Evolutionary conservation across 1,140 invertebrate genomes (phyloP), one percentile per base, ranked within the genome.

Genomic region (Drosophila navojoa): DNA sequence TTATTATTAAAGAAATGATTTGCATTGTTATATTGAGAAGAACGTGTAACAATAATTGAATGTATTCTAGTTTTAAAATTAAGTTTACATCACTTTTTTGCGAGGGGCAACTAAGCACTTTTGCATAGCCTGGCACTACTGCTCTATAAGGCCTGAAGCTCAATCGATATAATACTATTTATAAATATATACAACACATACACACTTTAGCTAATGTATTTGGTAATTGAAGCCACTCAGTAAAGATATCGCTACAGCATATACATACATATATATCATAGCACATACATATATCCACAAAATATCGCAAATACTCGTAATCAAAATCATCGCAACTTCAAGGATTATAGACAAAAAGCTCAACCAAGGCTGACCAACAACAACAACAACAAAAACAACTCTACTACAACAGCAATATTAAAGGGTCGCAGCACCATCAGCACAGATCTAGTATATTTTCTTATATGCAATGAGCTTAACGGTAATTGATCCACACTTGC

Each of bases 401-500:
- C 68, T 32, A 62, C 50, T 27, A 22, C 19, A 52, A n/a, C 58
- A 55, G 15, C 52, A 44, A 44, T 3, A 13, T 4, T 13, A 38
- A 38, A 11, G 42, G 52, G 45, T 68, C 50, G 64, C 32, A 44
- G 54, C 35, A 76, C 38, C 71, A 76, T 73, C 63, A 58, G 53
- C 63, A 57, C 42, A 57, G 32, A 68, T 49, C 32, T 38, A 25
- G 13, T 53, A 40, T 44, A 15, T 55, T 49, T 22, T 57, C 25
- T 66, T 57, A 50, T 50, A 50, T 67, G 62, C 62, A 71, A 45
- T 58, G 69, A 58, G 57, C 45, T 45, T 42, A 63, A 86, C 64
- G 82, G 82, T 86, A 86, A 86, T 78, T 86, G 78, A 64, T 61
- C 35, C 59, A 45, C 38, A 29, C 67, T 71, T 59, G 68, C 75